Evolutionary conservation across 1,140 invertebrate species (phyloP).

Genomic region (Tetramorium simillimum): DNA sequence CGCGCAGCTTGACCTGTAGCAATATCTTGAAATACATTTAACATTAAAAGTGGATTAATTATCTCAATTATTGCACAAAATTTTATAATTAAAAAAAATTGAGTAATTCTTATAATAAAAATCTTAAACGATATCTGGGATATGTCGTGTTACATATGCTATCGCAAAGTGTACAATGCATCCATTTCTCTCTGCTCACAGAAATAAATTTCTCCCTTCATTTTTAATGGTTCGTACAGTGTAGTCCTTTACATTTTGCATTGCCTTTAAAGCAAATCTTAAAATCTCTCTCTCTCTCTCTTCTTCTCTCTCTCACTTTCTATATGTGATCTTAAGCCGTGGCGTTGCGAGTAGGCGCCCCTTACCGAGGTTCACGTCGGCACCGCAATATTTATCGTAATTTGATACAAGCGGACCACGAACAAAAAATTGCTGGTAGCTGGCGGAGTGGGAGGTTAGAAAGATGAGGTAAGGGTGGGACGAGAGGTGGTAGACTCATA

Average conservation of each 20-base stretch:
- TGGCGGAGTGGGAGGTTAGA: constrained; percentile 53
- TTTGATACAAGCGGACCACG: constrained; percentile 81
- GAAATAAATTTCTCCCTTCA: not conserved
- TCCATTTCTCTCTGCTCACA: not conserved
- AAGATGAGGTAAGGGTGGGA: constrained; percentile 64
- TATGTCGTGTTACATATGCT: not conserved
- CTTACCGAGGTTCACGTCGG: constrained; percentile 75
- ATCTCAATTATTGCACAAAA: not conserved
- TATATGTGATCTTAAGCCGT: constrained; percentile 67
- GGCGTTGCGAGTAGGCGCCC: constrained; percentile 61
- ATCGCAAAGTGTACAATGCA: not conserved
- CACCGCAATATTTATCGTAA: constrained; percentile 83
- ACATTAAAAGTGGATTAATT: not conserved
- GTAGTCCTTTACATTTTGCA: constrained; percentile 2
- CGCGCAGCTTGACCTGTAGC: not conserved
- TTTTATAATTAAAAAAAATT: not conserved
- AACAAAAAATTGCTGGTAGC: constrained; percentile 80
- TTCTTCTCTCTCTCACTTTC: not conserved
- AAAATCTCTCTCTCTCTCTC: constrained; percentile 18
- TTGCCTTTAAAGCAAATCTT: constrained; percentile 8
- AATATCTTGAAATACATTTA: not conserved
- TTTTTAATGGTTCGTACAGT: not conserved
- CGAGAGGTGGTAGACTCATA: constrained; percentile 75
- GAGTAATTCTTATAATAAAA: not conserved
- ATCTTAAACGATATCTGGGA: not conserved